phyloP scores from a whole-genome alignment of 1,140 invertebrate genomes.

The Drosophila athabasca region DNA sequence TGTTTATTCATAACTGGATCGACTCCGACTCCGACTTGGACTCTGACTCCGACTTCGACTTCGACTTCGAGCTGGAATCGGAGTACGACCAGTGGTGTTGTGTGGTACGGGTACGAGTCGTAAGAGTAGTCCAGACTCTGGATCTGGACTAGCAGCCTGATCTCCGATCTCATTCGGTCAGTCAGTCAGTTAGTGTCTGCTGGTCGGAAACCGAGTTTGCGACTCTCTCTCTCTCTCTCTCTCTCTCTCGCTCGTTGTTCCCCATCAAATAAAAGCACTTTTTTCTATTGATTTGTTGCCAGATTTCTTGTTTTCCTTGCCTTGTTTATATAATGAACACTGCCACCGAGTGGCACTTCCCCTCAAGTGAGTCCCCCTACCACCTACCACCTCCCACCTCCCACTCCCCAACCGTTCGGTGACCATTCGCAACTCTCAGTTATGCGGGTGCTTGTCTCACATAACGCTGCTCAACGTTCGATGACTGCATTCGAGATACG shows the following conservation, averaged over 20 bases:
- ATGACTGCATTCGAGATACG: conserved; percentile 37
- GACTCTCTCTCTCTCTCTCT: neutral
- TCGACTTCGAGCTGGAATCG: neutral
- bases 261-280: conserved; percentile 50
- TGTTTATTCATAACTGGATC: conserved; percentile 74
- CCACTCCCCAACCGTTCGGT: neutral
- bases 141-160: neutral
- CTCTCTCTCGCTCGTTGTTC: too few species aligned
- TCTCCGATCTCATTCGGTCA: conserved; percentile 36
- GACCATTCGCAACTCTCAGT: conserved; percentile 35
- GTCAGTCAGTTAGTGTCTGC: conserved; percentile 31
- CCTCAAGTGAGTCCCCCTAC: conserved; percentile 8
- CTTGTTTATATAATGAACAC: conserved; percentile 72
- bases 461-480: conserved; percentile 46
- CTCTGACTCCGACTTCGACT: conserved; percentile 31
- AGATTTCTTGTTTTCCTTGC: conserved; percentile 80
- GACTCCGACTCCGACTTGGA: conserved; percentile 29
- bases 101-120: neutral
- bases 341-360: conserved; percentile 55
- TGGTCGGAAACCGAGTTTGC: conserved; percentile 36
- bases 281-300: conserved; percentile 77
- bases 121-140: conserved; percentile 7
- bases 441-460: conserved; percentile 69
- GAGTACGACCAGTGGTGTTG: conserved; percentile 10
- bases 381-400: conserved; percentile 4